These are phyloP conservation scores for Heterodera carotae DNA, from an alignment of 1,140 invertebrate species.

Conservation along the genomic window DNA sequence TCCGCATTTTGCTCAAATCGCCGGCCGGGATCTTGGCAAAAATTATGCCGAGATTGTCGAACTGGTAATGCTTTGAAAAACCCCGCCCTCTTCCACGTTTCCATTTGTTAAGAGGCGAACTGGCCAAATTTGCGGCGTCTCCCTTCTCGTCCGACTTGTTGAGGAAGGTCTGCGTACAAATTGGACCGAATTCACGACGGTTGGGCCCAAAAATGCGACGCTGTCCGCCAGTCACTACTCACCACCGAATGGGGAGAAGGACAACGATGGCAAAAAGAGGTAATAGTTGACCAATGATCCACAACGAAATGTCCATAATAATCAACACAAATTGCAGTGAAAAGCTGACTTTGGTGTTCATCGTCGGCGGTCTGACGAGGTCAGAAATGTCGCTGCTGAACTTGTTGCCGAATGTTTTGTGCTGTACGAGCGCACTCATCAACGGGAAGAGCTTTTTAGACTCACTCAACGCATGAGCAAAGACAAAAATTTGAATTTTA, in stretches of 20 bases:
- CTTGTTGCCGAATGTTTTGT: slow-evolving; percentile 26
- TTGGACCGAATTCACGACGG: slow-evolving; percentile 46
- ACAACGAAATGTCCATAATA: too few relatives aligned
- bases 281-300: too few relatives aligned
- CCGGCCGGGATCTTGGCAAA: slow-evolving; percentile 25
- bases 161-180: slow-evolving; percentile 49
- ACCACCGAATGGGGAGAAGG: neutral
- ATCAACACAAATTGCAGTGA: slow-evolving; percentile 15
- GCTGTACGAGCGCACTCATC: slow-evolving; percentile 35
- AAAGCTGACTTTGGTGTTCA: slow-evolving; percentile 39
- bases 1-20: slow-evolving; percentile 24
- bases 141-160: slow-evolving; percentile 45
- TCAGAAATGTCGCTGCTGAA: slow-evolving; percentile 45
- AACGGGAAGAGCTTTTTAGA: slow-evolving; percentile 37
- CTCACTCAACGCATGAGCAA: slow-evolving; percentile 24
- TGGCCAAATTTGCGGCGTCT: slow-evolving; percentile 39
- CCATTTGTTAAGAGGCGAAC: slow-evolving; percentile 1
- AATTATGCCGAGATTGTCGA: slow-evolving; percentile 35
- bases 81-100: neutral
- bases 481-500: neutral
- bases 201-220: neutral
- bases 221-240: neutral
- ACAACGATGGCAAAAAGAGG: neutral
- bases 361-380: slow-evolving; percentile 51
- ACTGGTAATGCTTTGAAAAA: slow-evolving; percentile 28